A percentile compares a stretch with the other conserved stretches of the same genome.
These are phyloP conservation scores for Coptodon bakossiorum DNA, from an alignment of 2,113 vertebrate genomes.

Conservation along the genomic window DNA sequence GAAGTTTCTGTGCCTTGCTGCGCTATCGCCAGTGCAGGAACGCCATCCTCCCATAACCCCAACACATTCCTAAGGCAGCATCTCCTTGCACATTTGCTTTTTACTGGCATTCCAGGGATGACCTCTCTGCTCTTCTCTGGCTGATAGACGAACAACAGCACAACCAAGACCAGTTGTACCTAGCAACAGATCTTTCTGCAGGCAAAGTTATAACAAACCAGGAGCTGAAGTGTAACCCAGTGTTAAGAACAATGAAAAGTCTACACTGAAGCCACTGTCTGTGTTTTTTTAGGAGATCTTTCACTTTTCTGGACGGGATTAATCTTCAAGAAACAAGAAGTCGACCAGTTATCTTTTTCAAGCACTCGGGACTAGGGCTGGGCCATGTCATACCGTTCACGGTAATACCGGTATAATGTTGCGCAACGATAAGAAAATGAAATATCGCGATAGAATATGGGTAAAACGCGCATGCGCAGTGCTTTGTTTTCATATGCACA, in stretches of 20 bases:
- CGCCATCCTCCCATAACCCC: neutral
- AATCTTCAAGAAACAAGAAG: neutral
- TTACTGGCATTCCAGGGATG: neutral
- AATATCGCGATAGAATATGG: fast-evolving
- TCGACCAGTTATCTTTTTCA: neutral
- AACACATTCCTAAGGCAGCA: neutral
- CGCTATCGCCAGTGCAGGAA: neutral
- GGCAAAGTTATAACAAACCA: neutral
- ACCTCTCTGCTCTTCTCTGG: neutral
- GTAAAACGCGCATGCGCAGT: fast-evolving
- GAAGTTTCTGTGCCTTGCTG: neutral
- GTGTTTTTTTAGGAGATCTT: neutral
- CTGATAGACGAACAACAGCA: neutral
- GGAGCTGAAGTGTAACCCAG: neutral
- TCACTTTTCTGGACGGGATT: neutral
- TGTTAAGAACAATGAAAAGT: neutral
- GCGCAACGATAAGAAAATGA: neutral
- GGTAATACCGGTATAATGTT: neutral
- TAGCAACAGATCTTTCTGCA: neutral
- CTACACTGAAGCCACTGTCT: neutral
- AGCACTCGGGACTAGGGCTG: fast-evolving
- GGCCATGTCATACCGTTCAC: fast-evolving
- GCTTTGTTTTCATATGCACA: fast-evolving
- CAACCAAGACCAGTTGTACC: neutral
- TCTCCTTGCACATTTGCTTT: neutral